A percentile compares a stretch with the other conserved stretches of the same genome.
Evolutionary conservation across 2,113 vertebrate species (phyloP).

Genomic region (Progne subis): DNA sequence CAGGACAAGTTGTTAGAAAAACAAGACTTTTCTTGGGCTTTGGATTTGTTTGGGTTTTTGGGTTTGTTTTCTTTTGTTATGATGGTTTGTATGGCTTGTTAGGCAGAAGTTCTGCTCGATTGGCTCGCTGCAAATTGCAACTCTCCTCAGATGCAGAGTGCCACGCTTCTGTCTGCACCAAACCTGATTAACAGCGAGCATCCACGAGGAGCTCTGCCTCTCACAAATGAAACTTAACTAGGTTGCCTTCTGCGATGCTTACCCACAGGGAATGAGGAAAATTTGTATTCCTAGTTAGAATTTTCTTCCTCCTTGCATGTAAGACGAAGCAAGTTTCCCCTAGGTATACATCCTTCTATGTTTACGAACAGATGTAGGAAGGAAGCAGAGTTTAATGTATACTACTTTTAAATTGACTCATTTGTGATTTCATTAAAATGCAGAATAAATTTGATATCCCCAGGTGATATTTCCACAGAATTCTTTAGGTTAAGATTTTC

Average conservation of each 20-base stretch:
- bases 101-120: background rate
- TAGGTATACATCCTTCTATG: conserved; percentile 13
- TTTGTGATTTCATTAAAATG: conserved; percentile 67
- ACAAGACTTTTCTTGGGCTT: background rate
- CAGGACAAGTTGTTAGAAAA: background rate
- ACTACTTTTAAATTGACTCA: conserved; percentile 56
- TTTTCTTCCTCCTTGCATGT: background rate
- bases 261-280: background rate
- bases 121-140: background rate
- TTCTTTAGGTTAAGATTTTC: conserved; percentile 26
- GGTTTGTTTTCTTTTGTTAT: background rate
- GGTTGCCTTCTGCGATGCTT: conserved; percentile 21
- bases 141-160: background rate
- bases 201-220: background rate
- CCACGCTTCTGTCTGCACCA: background rate
- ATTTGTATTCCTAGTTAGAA: background rate
- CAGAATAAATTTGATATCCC: conserved; percentile 50
- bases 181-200: conserved; percentile 8
- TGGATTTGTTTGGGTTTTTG: background rate
- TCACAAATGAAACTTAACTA: conserved; percentile 1
- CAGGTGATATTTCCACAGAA: conserved; percentile 38
- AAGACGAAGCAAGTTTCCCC: conserved; percentile 1
- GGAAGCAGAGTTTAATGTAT: conserved; percentile 43
- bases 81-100: conserved; percentile 15
- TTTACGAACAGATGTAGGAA: conserved; percentile 56